Conservation (phyloP, 2,888 invertebrate genomes). For the Andrena praecox region DNA sequence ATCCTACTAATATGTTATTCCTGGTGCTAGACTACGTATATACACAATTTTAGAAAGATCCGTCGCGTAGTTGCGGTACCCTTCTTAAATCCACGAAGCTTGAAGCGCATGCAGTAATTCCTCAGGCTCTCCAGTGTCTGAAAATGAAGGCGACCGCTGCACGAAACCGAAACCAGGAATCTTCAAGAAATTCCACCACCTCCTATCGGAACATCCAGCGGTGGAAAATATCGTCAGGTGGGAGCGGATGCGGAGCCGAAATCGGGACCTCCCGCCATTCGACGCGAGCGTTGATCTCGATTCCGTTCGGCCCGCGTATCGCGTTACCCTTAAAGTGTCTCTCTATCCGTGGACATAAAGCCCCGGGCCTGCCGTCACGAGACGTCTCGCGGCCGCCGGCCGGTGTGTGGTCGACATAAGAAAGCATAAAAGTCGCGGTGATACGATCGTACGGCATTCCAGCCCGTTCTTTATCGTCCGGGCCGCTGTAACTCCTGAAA, state of each 20-base stretch:
- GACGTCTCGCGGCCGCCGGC: conserved; percentile 39
- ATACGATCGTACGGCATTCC: conserved; percentile 78
- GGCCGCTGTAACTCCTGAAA: conserved; percentile 46
- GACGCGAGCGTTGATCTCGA: conserved; percentile 58
- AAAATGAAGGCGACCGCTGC: too few relatives aligned
- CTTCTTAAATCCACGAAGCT: too few relatives aligned
- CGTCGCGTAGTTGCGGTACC: too few relatives aligned
- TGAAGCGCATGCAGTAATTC: too few relatives aligned
- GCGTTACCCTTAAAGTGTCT: conserved; percentile 68
- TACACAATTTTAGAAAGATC: too few relatives aligned
- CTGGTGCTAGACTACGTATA: too few relatives aligned
- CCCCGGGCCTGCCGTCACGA: conserved; percentile 31
- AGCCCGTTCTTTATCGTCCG: conserved; percentile 75
- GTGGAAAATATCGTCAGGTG: not conserved
- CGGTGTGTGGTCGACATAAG: conserved; percentile 74
- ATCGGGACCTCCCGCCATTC: conserved; percentile 46
- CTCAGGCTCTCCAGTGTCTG: too few relatives aligned
- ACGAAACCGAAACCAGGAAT: not conserved
- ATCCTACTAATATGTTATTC: too few relatives aligned
- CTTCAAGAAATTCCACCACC: not conserved
- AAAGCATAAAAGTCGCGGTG: conserved; percentile 77
- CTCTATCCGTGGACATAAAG: conserved; percentile 63
- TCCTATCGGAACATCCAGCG: not conserved
- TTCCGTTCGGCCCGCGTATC: conserved; percentile 56
- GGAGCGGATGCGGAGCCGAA: conserved; percentile 19